These are phyloP conservation scores for Oncopeltus fasciatus DNA, from an alignment of 1,140 invertebrate genomes.

Conservation along the genomic window DNA sequence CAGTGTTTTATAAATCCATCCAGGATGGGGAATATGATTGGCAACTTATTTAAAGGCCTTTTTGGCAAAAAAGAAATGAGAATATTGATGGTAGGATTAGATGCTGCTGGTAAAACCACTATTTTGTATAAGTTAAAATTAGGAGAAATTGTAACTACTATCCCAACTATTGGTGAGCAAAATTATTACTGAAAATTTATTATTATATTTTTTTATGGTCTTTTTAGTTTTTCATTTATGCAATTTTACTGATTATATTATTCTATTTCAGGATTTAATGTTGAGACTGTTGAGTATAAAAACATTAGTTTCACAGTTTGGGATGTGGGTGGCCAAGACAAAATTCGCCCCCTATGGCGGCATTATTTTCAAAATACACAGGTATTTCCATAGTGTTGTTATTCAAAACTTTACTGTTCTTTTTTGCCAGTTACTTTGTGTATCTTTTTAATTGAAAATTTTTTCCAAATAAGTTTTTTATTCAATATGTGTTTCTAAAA, in stretches of 20 bases:
- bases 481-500: neutral
- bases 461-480: neutral
- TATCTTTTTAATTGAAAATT: neutral
- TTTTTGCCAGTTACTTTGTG: too few relatives aligned
- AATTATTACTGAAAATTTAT: neutral
- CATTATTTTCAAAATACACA: conserved; percentile 95
- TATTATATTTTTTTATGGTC: neutral
- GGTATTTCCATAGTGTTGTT: conserved; percentile 12
- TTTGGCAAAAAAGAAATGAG: conserved; percentile 99
- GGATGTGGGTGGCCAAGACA: conserved; percentile 95
- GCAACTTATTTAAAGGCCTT: conserved; percentile 39
- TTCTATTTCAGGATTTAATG: conserved; percentile 57
- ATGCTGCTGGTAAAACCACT: conserved; percentile 99
- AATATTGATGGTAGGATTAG: conserved; percentile 89
- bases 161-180: conserved; percentile 82
- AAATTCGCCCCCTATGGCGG: conserved; percentile 88
- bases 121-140: conserved; percentile 99
- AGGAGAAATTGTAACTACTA: conserved; percentile 98
- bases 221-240: neutral
- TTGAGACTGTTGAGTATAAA: conserved; percentile 93
- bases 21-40: conserved; percentile 28
- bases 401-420: neutral
- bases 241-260: neutral
- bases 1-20: conserved; percentile 14
- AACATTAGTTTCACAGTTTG: conserved; percentile 95